Conservation (phyloP, 2,888 invertebrate species). For the Blastobasis lacticolella region DNA sequence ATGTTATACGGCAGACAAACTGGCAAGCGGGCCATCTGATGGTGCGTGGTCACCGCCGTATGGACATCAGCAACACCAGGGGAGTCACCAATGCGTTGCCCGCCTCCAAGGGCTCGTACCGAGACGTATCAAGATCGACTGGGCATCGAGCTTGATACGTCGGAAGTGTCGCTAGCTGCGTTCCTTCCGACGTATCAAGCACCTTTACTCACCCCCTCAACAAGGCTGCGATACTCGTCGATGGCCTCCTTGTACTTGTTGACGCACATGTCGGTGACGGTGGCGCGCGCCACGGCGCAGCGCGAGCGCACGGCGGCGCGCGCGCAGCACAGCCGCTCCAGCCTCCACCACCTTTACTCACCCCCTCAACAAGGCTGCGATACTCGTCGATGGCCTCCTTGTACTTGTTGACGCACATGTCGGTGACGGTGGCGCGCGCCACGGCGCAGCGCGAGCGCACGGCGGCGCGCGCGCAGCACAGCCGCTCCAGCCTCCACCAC, state of each 20-base stretch:
- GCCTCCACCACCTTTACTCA: conserved; percentile 75
- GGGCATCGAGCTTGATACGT: too few species aligned
- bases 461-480: conserved; percentile 91
- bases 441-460: conserved; percentile 93
- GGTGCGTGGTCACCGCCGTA: too few species aligned
- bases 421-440: conserved; percentile 92
- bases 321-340: conserved; percentile 92
- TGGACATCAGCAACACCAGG: too few species aligned
- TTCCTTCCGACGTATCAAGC: neutral
- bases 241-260: conserved; percentile 83
- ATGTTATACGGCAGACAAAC: too few species aligned
- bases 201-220: conserved; percentile 75
- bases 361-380: conserved; percentile 80
- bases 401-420: conserved; percentile 86
- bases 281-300: conserved; percentile 93
- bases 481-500: conserved; percentile 91
- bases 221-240: conserved; percentile 86
- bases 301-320: conserved; percentile 90
- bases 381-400: conserved; percentile 89
- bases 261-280: conserved; percentile 92
- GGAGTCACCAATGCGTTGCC: too few species aligned
- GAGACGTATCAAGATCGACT: too few species aligned
- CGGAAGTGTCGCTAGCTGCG: too few species aligned
- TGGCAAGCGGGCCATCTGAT: too few species aligned
- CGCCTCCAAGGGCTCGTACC: too few species aligned